Conservation (phyloP, 2,797 vertebrate species). For the Acipenser transmontanus region DNA sequence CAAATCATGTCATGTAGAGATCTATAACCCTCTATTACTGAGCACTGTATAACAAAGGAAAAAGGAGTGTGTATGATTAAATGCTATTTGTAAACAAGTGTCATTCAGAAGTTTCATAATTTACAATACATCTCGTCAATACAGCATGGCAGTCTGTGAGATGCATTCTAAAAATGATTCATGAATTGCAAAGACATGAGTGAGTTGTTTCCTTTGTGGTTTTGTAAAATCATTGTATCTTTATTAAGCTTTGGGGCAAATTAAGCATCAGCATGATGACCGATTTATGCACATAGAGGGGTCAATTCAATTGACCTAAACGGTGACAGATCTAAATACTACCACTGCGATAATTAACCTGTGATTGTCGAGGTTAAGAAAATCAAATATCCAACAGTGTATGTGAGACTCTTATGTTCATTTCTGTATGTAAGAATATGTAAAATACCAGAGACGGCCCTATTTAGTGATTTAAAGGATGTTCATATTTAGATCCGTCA, state of each 20-base stretch:
- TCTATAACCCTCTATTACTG: not conserved
- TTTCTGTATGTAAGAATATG: too few species aligned
- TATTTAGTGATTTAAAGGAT: too few species aligned
- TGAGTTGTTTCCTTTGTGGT: constrained; percentile 35
- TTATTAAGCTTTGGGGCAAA: constrained; percentile 28
- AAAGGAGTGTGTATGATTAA: not conserved
- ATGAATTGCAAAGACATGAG: constrained; percentile 52
- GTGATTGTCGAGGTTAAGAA: too few species aligned
- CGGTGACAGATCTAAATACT: too few species aligned
- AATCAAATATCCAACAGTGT: too few species aligned
- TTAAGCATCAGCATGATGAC: constrained; percentile 21
- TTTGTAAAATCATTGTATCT: constrained; percentile 43
- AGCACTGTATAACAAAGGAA: constrained; percentile 33
- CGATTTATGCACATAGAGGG: too few species aligned
- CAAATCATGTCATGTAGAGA: constrained; percentile 22
- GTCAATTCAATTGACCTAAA: too few species aligned
- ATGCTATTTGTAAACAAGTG: constrained; percentile 28
- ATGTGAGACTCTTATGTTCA: too few species aligned
- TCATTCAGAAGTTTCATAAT: constrained; percentile 14
- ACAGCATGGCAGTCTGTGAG: not conserved
- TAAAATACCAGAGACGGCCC: too few species aligned
- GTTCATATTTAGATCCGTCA: too few species aligned
- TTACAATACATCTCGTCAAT: constrained; percentile 40
- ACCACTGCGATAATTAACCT: too few species aligned
- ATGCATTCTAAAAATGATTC: constrained; percentile 35